These are phyloP conservation scores for Rotaria macrura DNA, from an alignment of 2,888 invertebrate species.

Conservation along the genomic window DNA sequence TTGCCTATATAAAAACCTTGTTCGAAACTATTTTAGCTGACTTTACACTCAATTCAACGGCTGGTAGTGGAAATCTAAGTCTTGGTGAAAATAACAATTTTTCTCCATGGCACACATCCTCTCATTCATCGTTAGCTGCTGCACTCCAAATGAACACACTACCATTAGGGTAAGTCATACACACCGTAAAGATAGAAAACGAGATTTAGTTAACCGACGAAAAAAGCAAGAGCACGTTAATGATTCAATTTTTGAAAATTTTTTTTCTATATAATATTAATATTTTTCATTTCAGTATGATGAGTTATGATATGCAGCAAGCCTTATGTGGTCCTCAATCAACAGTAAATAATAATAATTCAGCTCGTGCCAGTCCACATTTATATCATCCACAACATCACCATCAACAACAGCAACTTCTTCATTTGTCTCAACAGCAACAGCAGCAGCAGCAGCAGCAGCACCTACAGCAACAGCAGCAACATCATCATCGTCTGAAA, in stretches of 20 bases:
- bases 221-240: too few relatives aligned
- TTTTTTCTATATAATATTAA: too few relatives aligned
- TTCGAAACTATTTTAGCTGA: background rate
- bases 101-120: background rate
- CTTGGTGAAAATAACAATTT: background rate
- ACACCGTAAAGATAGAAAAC: background rate
- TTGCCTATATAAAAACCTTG: too few relatives aligned
- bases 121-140: background rate
- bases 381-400: background rate
- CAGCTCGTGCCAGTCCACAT: background rate
- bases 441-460: background rate
- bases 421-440: background rate
- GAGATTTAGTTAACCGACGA: too few relatives aligned
- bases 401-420: background rate
- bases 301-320: slow-evolving; percentile 20
- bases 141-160: slow-evolving; percentile 7
- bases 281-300: background rate
- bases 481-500: background rate
- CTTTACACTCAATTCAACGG: background rate
- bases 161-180: background rate
- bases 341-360: background rate
- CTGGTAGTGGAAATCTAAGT: background rate
- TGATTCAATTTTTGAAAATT: too few relatives aligned
- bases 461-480: background rate
- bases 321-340: background rate